Evolutionary conservation across 2,113 vertebrate genomes (phyloP), one percentile per base, ranked within the genome.

Genomic region (Hystrix brachyura): DNA sequence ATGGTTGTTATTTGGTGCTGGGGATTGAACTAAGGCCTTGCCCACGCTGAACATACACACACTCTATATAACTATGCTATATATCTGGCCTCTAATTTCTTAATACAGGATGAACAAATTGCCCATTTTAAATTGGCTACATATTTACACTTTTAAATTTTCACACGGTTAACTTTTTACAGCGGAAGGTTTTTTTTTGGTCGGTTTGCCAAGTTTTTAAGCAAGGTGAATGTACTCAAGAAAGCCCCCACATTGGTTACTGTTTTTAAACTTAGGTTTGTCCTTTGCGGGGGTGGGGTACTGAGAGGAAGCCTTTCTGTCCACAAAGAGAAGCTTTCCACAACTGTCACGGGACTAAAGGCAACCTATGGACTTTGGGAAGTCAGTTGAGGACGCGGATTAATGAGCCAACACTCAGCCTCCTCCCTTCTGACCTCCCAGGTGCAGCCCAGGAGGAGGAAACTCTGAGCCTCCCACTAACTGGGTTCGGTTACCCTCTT

Each of bases 311-410:
- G 82, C 59, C 79, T 93, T 91, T 94, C 19, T 59, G 69, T 79
- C 62, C 48, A 55, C 93, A 90, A 64, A 90, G n/a, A 64, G 34
- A 83, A 91, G 82, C 86, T 57, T 89, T 87, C 48, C 81, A 90
- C 71, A 86, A 78, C 90, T n/a, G 96, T 74, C 96, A 91, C 53
- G 38, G 43, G 87, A 94, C 79, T 72, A 38, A 84, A 67, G 38
- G 81, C 95, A 92, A 97, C 87, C 97, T 98, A 94, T 91, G 96
- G 96, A 98, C 96, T 97, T 94, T 89, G 90, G 83, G 92, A 91
- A 96, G 98, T 97, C 97, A 89, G 87, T 13, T 62, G 87, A 95
- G 94, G 88, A 90, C 94, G 85, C 43, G 21, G 86, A 87, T 79
- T 57, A 71, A 93, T 14, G 71, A 91, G 84, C 84, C 92, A 93